Evolutionary conservation across 2,888 invertebrate genomes (phyloP), one percentile per base, ranked within the genome.

Genomic region (Eledone cirrhosa): DNA sequence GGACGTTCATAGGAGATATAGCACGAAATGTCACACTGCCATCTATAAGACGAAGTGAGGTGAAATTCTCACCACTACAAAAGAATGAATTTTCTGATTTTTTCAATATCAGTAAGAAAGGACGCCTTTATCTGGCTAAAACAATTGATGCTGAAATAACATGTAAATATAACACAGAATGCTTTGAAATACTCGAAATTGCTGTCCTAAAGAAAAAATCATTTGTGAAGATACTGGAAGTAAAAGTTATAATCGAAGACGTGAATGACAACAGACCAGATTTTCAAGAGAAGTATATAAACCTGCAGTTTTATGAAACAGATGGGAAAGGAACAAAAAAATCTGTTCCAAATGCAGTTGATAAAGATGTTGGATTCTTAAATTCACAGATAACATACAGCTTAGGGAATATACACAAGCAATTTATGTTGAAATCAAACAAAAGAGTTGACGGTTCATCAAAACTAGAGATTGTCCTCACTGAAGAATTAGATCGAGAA

Each of bases 191-290:
- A 19, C 19, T 67, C 7, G 67, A 67, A 19, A 22, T 67, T 1
- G 29, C 82, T 14, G 86, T 87, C 1, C 67, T 19, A 27, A 67
- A 67, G 31, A 22, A 31, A 67, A 27, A 19, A 19, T 67, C 67
- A 31, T 67, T 31, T 4, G 31, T 85, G 19, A 79, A 82, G 48
- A 80, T 87, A 14, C 82, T 88, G 67, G 81, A 84, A 69, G 82
- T 86, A 13, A 78, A 80, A 27, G 81, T 88, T 22, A 78, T 80
- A 16, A 79, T 88, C 13, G 78, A 83, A 31, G 88, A 88, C 79
- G 80, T 81, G 14, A 88, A 88, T 84, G 88, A 88, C 78, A 85
- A 87, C 78, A 27, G 82, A 1, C 88, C 88, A 19, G 79, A 78
- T 33, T 88, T 88, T 82, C 77, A 81, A 22, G 76, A 79, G 29